A percentile compares a stretch with the other conserved stretches of the same genome.
phyloP scores from a whole-genome alignment of 2,113 vertebrate genomes.

The Ascaphus truei region DNA sequence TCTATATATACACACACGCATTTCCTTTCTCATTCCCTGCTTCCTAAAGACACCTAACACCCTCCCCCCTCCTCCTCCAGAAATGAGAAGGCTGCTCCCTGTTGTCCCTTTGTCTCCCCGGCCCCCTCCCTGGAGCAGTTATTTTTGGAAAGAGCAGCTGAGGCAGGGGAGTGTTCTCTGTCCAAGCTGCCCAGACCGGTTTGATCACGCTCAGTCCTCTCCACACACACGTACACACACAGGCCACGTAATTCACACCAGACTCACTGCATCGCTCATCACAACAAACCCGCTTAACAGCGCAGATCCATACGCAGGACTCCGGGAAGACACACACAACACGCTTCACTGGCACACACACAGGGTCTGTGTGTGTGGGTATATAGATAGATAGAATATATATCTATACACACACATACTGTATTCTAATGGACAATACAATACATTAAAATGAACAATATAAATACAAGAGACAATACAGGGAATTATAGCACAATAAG shows the following conservation, averaged over 20 bases:
- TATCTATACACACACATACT: no score
- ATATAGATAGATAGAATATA: no score
- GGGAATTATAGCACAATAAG: no score
- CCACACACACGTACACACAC: neutral
- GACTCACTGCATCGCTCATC: neutral
- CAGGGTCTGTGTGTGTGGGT: no score
- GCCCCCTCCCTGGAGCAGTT: slow-evolving; percentile 47
- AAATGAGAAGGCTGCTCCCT: slow-evolving; percentile 24
- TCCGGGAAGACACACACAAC: no score
- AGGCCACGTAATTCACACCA: neutral
- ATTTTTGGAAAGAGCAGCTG: slow-evolving; percentile 69
- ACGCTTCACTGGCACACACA: no score
- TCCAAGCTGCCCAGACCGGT: slow-evolving; percentile 53
- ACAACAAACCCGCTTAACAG: no score
- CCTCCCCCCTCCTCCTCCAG: slow-evolving; percentile 28
- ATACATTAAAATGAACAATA: neutral
- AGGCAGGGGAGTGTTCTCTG: slow-evolving; percentile 60
- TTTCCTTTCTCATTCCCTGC: neutral
- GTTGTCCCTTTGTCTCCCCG: slow-evolving; percentile 51
- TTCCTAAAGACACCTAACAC: neutral
- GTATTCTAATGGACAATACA: no score
- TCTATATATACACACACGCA: neutral
- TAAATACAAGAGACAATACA: no score
- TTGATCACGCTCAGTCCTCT: slow-evolving; percentile 38
- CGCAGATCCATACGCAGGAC: no score